These are phyloP conservation scores for Sparidentex hasta DNA, from an alignment of 2,797 vertebrate species.

Conservation along the genomic window DNA sequence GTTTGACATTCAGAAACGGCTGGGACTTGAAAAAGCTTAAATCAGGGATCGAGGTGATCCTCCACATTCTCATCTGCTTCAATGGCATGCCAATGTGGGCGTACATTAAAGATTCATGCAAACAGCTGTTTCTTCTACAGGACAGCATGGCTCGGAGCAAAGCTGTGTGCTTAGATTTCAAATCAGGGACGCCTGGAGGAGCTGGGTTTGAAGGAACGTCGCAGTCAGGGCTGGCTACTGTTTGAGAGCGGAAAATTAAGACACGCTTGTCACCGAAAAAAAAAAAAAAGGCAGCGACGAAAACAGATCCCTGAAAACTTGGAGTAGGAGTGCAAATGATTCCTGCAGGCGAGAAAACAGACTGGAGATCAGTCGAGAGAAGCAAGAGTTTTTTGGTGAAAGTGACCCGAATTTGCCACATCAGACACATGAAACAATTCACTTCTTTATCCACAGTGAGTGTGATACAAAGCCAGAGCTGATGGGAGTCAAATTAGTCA, in stretches of 20 bases:
- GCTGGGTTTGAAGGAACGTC: slow-evolving; percentile 5
- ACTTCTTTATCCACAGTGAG: not conserved
- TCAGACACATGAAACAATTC: not conserved
- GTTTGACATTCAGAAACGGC: slow-evolving; percentile 66
- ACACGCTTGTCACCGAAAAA: not conserved
- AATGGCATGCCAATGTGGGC: slow-evolving; percentile 59
- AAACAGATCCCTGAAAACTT: not conserved
- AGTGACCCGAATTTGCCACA: slow-evolving; percentile 12
- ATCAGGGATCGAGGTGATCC: slow-evolving; percentile 57
- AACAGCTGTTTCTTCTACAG: slow-evolving; percentile 82
- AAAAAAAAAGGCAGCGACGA: too few relatives aligned
- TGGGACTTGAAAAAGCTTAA: slow-evolving; percentile 63
- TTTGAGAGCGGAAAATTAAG: slow-evolving; percentile 16
- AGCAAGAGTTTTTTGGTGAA: not conserved
- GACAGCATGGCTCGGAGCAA: slow-evolving; percentile 61
- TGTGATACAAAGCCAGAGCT: slow-evolving; percentile 4
- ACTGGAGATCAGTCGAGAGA: not conserved
- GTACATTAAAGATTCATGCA: slow-evolving; percentile 85
- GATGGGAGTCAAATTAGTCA: slow-evolving; percentile 13
- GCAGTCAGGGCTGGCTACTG: not conserved
- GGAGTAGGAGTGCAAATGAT: not conserved
- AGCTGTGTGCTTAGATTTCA: slow-evolving; percentile 65
- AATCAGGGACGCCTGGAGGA: slow-evolving; percentile 59
- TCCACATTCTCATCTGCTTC: slow-evolving; percentile 60
- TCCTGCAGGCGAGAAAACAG: not conserved